Base-by-base conservation (phyloP, 2,888 invertebrate genomes). In the Chrysodeixis includens region DNA sequence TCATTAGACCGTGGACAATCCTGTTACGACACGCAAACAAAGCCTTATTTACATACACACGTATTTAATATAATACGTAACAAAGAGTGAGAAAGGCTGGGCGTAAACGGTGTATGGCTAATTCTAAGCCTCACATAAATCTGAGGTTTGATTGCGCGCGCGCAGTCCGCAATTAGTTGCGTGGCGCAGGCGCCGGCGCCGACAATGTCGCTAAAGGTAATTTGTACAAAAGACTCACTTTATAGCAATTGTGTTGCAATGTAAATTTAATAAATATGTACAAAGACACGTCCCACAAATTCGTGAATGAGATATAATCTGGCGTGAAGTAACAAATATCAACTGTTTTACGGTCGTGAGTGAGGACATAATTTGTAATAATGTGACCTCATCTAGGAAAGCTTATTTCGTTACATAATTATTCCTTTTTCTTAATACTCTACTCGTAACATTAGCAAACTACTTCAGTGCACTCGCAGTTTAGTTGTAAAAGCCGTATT, bases 91-190 rank as follows among this genome's bases (percentile, higher is more conserved):
- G 74, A 76, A 77, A 57, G 59, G 59, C 64, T 71, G 81, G 76
- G 81, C 82, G 82, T 75, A 71, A 78, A 67, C 62, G 69, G 14
- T 71, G 76, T 74, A 75, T 81, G 66, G 81, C 76, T 77, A 77
- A 82, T 83, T 80, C 76, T 75, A 74, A 78, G 79, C 74, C 72
- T 70, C 69, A 75, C 78, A 83, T 86, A 86, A 86, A 88, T 79
- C 83, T 82, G 76, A 54, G 74, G 75, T 79, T 83, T 86, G 76
- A 72, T 77, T 83, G 82, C 83, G 81, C 74, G 81, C 79, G 77
- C 74, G 72, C 71, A 66, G 62, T 70, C 67, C 51, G 82, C 81
- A 84, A 85, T 87, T 88, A 88, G 79, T 66, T 79, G 65, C 57
- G 57, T 56, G 62, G 63, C 14, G 63, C 66, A 51, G 60, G 71